phyloP scores from a whole-genome alignment of 2,113 vertebrate genomes.

The Istiophorus platypterus region DNA sequence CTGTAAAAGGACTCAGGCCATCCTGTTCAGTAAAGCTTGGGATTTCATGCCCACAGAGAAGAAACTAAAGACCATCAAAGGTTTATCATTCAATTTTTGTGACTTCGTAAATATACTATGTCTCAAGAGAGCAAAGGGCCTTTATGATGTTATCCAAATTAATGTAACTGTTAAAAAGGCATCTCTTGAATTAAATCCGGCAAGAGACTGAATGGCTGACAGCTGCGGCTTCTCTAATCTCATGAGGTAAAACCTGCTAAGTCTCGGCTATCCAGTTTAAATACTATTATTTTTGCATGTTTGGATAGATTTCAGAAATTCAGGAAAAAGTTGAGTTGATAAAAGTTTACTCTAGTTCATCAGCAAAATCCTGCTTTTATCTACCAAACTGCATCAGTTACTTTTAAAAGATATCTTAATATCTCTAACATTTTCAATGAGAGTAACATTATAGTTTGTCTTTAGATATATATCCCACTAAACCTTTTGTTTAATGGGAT shows the following conservation, averaged over 20 bases:
- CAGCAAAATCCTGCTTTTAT: not conserved
- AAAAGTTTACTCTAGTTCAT: not conserved
- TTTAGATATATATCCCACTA: not conserved
- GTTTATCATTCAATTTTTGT: not conserved
- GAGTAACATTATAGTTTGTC: not conserved
- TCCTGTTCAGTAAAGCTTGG: not conserved
- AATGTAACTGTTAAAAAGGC: not conserved
- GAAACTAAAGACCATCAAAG: not conserved
- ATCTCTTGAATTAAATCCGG: not conserved
- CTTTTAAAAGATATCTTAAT: not conserved
- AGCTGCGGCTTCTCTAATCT: slow-evolving; percentile 6
- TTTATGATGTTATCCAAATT: not conserved
- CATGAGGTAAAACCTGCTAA: not conserved
- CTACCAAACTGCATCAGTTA: not conserved
- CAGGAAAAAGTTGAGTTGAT: not conserved
- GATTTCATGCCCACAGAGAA: slow-evolving; percentile 8
- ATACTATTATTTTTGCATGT: not conserved
- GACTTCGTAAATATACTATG: not conserved
- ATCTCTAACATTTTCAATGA: not conserved
- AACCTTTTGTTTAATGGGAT: too few relatives aligned
- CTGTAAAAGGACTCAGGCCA: not conserved
- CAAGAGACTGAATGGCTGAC: not conserved
- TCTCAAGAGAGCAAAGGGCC: not conserved
- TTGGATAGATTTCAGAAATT: not conserved
- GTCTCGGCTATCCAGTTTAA: slow-evolving; percentile 4